Conservation (phyloP, 2,797 vertebrate genomes). For the Karalla daura region DNA sequence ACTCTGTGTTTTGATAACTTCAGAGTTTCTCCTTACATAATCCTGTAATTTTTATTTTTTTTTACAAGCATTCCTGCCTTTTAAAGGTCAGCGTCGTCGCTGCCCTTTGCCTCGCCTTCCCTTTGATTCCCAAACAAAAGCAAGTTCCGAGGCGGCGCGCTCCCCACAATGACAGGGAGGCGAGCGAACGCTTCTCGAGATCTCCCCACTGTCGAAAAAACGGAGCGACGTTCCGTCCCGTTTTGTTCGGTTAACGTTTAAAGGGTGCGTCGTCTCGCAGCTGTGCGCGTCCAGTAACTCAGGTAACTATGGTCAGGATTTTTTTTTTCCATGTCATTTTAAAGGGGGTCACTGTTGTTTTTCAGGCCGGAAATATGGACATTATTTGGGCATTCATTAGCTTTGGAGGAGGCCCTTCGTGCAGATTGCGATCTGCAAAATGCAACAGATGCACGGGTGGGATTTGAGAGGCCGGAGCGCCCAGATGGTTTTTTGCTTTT, state of each 20-base stretch:
- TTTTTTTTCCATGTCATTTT: too few species aligned
- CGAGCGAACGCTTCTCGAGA: too few species aligned
- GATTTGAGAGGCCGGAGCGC: constrained; percentile 41
- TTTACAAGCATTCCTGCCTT: constrained; percentile 30
- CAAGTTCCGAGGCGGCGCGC: too few species aligned
- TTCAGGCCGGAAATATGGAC: too few species aligned
- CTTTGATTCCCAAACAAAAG: constrained; percentile 37
- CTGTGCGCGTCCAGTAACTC: constrained; percentile 2
- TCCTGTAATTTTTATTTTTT: constrained; percentile 10
- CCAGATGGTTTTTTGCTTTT: constrained; percentile 68
- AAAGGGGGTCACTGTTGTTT: too few species aligned
- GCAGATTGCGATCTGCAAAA: constrained; percentile 18
- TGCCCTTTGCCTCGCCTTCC: constrained; percentile 31
- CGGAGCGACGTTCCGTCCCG: too few species aligned
- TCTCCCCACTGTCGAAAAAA: too few species aligned
- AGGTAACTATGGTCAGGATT: too few species aligned
- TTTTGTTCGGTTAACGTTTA: constrained; percentile 45
- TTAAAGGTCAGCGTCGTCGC: constrained; percentile 64
- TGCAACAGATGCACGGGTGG: constrained; percentile 60
- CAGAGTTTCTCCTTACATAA: constrained; percentile 28
- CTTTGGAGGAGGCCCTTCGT: constrained; percentile 4
- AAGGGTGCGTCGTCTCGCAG: neutral
- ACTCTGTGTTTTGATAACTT: constrained; percentile 10
- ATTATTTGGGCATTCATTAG: constrained; percentile 16
- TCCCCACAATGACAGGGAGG: too few species aligned